A percentile compares a stretch with the other conserved stretches of the same genome.
These are phyloP conservation scores for Forbesichthys papilliferus DNA, from an alignment of 2,113 vertebrate species.

Conservation along the genomic window DNA sequence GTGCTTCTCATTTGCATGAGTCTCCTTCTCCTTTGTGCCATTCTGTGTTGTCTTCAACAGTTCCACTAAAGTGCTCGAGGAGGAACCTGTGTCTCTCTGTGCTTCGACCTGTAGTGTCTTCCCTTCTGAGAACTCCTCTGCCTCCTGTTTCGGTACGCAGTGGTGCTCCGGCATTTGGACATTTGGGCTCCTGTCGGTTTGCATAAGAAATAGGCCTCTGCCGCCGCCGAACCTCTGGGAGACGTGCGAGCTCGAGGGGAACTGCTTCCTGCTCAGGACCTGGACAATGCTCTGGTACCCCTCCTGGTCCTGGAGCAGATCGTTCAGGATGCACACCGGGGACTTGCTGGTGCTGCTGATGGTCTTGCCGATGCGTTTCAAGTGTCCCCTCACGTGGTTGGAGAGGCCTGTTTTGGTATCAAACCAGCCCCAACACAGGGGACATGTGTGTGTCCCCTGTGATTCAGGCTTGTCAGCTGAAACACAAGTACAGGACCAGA, in stretches of 20 bases:
- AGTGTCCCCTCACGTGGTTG: conserved; percentile 92
- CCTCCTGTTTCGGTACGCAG: conserved; percentile 73
- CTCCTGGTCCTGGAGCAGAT: conserved; percentile 89
- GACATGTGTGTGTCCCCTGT: conserved; percentile 86
- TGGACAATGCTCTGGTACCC: conserved; percentile 86
- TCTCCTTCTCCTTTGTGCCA: conserved; percentile 78
- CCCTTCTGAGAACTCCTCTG: conserved; percentile 59
- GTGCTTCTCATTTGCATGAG: conserved; percentile 81
- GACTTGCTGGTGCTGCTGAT: conserved; percentile 87
- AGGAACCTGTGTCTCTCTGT: conserved; percentile 68
- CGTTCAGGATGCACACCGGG: conserved; percentile 86
- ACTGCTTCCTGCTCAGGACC: conserved; percentile 80
- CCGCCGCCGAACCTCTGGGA: conserved; percentile 82
- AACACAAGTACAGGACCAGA: conserved; percentile 18
- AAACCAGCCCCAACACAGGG: conserved; percentile 90
- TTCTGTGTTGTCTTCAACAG: conserved; percentile 85
- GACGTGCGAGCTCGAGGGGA: conserved; percentile 81
- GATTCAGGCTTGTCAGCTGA: conserved; percentile 85
- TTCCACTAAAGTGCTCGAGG: conserved; percentile 86
- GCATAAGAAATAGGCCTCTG: conserved; percentile 81
- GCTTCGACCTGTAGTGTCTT: conserved; percentile 75
- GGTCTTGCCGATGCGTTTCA: conserved; percentile 89
- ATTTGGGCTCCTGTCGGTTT: conserved; percentile 76
- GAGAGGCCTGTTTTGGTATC: conserved; percentile 94
- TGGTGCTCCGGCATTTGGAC: conserved; percentile 79